Percentiles rank a stretch among this genome's conserved stretches.
Evolutionary conservation across 64 coral and sea anemone species (phyloP).

Genomic region (Trachythela sp.): DNA sequence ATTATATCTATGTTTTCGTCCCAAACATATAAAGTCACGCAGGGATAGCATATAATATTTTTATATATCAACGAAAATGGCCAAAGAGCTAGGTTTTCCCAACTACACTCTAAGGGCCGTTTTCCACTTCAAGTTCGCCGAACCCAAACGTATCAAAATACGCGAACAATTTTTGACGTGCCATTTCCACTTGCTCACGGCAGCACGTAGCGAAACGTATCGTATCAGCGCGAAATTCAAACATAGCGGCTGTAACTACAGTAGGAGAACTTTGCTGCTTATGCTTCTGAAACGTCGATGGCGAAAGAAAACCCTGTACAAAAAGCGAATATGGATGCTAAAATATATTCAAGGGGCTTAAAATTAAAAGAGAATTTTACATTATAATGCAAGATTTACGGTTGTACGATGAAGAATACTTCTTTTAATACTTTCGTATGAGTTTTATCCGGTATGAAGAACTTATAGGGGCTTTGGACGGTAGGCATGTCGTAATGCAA

Average conservation of each 20-base stretch:
- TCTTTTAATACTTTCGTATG: constrained; percentile 9
- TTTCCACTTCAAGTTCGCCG: too few relatives aligned
- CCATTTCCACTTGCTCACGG: neutral
- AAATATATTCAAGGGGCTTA: neutral
- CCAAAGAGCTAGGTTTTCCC: too few relatives aligned
- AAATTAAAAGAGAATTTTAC: neutral
- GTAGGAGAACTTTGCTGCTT: neutral
- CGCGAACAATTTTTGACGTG: neutral
- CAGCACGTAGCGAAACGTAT: neutral
- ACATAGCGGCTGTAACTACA: neutral
- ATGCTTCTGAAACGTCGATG: neutral
- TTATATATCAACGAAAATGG: too few relatives aligned
- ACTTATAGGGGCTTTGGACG: too few relatives aligned
- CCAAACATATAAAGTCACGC: too few relatives aligned
- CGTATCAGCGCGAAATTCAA: neutral
- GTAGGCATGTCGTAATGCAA: too few relatives aligned
- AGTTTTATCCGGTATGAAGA: neutral
- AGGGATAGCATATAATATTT: too few relatives aligned
- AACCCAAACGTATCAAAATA: too few relatives aligned
- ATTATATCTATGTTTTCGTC: too few relatives aligned
- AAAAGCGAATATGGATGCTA: neutral
- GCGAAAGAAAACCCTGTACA: neutral
- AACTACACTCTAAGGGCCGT: too few relatives aligned
- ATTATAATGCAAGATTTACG: neutral
- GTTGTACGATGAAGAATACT: neutral